Evolutionary conservation across 2,113 vertebrate species (phyloP), one percentile per base, ranked within the genome.

Genomic region (Sinocyclocheilus anophthalmus): DNA sequence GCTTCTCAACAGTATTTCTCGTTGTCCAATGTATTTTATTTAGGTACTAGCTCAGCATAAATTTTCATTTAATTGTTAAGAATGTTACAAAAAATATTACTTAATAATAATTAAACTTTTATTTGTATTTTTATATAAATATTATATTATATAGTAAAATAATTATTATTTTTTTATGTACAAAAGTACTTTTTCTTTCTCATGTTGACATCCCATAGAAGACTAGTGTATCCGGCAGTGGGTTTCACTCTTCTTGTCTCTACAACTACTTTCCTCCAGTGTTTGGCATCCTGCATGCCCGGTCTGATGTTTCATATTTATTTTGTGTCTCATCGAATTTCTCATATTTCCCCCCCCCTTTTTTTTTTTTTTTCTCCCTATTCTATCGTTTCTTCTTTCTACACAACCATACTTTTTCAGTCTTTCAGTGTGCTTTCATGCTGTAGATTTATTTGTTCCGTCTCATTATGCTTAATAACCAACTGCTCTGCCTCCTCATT

Each of bases 201-300:
- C 33, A 10, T 39, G 57, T 50, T 16, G 13, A 2, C 2, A 39
- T 37, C 63, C 37, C 24, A 67, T 86, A 99, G 98, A 90, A 96
- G 98, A 45, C 94, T 99, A 93, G 95, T 99, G 87, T 99, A 97
- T 92, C 98, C 98, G 0, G 98, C 98, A 0, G 90, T 99, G 69
- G 98, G n/a, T n/a, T n/a, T 99, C 93, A 99, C 98, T 0, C 94
- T 99, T 89, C 93, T 99, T 87, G 94, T 99, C 92, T 96, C 97
- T 73, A 98, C 97, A 0, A 98, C 98, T n/a, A n/a, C 73, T 99
- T 99, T 90, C 98, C 98, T 0, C 97, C 98, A 0, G 98, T 98
- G 84, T 97, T 99, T 0, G 98, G 98, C n/a, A n/a, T n/a, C n/a
- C n/a, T n/a, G 98, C 98, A 0, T 98, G 98, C 90, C 96, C 98